Evolutionary conservation across 37 sponge, comb jelly and placozoan species (phyloP).

Genomic region (Dysidea cf. avara): DNA sequence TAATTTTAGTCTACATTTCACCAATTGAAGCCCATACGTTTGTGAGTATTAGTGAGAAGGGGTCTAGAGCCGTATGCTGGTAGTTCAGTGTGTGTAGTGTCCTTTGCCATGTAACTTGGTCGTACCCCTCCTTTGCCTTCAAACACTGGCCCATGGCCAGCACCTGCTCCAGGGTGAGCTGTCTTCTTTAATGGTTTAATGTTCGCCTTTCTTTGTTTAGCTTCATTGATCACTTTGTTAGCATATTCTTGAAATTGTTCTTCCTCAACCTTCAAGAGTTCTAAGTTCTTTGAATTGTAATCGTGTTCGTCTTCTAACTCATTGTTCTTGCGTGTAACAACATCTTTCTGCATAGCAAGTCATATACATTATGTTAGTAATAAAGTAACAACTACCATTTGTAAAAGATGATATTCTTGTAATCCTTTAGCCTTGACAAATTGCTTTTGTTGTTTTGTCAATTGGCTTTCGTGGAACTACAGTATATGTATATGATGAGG

Average conservation of each 20-base stretch:
- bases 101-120: constrained; percentile 73
- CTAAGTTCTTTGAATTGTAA: constrained; percentile 15
- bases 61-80: constrained; percentile 62
- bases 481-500: constrained; percentile 1
- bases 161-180: constrained; percentile 49
- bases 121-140: constrained; percentile 40
- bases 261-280: constrained; percentile 54
- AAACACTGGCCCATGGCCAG: constrained; percentile 69
- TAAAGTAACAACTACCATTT: too few relatives aligned
- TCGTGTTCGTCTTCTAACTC: constrained; percentile 27
- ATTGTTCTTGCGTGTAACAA: not conserved
- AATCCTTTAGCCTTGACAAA: too few relatives aligned
- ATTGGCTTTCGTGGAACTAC: constrained; percentile 38
- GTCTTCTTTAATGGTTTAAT: constrained; percentile 35
- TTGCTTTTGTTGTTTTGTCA: not conserved
- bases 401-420: too few relatives aligned
- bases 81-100: constrained; percentile 56
- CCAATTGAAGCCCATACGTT: constrained; percentile 80
- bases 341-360: too few relatives aligned
- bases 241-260: constrained; percentile 78
- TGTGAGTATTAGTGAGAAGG: constrained; percentile 62
- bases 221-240: constrained; percentile 43
- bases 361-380: too few relatives aligned
- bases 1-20: constrained; percentile 27
- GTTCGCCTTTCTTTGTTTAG: constrained; percentile 30